Conservation (phyloP, 2,113 vertebrate species). For the Brachyistius frenatus region DNA sequence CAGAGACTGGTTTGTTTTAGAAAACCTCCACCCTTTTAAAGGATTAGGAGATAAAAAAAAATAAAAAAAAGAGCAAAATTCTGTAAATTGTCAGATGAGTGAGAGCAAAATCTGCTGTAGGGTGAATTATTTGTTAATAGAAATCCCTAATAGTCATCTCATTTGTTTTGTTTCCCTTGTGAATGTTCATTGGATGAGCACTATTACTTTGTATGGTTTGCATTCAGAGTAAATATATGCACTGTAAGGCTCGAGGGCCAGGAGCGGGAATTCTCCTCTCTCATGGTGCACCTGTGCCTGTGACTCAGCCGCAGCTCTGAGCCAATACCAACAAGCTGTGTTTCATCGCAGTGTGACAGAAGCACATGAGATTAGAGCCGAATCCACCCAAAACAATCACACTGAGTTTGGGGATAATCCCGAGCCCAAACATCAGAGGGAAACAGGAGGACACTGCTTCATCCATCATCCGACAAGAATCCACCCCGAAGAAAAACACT, state of each 20-base stretch:
- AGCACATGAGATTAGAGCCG: conserved; percentile 71
- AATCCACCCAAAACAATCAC: conserved; percentile 79
- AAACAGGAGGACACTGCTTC: conserved; percentile 64
- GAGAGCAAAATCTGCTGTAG: conserved; percentile 36
- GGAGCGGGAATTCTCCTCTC: conserved; percentile 44
- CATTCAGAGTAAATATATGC: conserved; percentile 11
- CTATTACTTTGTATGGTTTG: conserved; percentile 25
- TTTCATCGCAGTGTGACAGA: conserved; percentile 79
- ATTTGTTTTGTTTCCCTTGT: conserved; percentile 13
- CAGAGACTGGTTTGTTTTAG: conserved; percentile 66
- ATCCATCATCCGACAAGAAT: conserved; percentile 66
- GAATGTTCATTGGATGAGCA: background rate
- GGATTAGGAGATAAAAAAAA: conserved; percentile 61
- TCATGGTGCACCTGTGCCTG: conserved; percentile 75
- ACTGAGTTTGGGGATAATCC: conserved; percentile 76
- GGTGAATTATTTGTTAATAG: conserved; percentile 15
- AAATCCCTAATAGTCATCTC: conserved; percentile 9
- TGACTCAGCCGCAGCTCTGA: conserved; percentile 65
- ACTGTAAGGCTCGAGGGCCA: conserved; percentile 11
- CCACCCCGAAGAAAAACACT: conserved; percentile 73
- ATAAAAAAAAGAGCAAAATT: conserved; percentile 43
- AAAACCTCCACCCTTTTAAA: conserved; percentile 63
- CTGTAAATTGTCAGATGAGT: conserved; percentile 51
- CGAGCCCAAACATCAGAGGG: conserved; percentile 75
- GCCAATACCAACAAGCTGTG: conserved; percentile 78